Base-by-base conservation (phyloP, 2,113 vertebrate species). In the Anoplopoma fimbria region DNA sequence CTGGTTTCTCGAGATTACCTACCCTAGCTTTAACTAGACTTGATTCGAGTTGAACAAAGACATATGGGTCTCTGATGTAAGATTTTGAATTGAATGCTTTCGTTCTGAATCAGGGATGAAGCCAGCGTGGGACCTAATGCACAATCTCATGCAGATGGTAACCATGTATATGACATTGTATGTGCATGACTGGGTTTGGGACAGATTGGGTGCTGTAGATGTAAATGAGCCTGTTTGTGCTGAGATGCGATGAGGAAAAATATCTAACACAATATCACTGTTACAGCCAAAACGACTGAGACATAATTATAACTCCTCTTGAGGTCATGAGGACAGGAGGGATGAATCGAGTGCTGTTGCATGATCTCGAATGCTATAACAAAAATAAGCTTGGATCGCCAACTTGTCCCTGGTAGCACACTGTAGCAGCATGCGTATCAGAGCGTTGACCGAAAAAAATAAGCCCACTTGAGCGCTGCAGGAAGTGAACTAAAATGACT, bases 391-490 rank as follows among this genome's bases (percentile, higher is more conserved):
- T 27, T 38, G 25, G 45, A 14, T 38, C 23, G 36, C 61, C 33
- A 36, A 63, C 34, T 64, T 14, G 23, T 38, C 62, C 21, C 10
- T n/a, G 25, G 21, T 6, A 36, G 64, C 64, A 68, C 15, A 31
- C 31, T 74, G 25, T 65, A 51, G 29, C 57, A 2, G 65, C 60
- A 6, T 64, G 70, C 42, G 23, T 40, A 65, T 80, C 40, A 19
- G 38, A 73, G 49, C 8, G 38, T 31, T 40, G 27, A 45, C 49
- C 49, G 38, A n/a, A 58, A 34, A 27, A 65, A 25, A 19, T 27
- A 62, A 40, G n/a, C 1, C 63, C 10, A 55, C 57, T 76, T 53
- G 21, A 78, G 42, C 4, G 13, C 65, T 4, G 49, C 82, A 87
- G 88, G 84, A 91, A 90, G 83, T 84, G 74, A 82, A 87, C n/a